Base-by-base conservation (phyloP, 2,113 vertebrate species). In the Coturnix japonica region DNA sequence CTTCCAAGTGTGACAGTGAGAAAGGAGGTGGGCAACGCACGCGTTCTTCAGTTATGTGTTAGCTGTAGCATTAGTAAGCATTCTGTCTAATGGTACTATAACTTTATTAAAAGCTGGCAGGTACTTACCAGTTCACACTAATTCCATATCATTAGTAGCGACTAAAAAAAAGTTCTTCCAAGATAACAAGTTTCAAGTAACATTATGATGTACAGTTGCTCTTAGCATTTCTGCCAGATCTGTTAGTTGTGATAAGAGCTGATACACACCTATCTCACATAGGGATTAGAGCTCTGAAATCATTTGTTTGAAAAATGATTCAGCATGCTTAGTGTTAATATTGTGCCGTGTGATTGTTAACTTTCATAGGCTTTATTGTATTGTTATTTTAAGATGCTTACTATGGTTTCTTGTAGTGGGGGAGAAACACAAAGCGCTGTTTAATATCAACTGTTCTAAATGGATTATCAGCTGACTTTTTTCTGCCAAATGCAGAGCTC, bases 1-100 rank as follows among this genome's bases (percentile, higher is more conserved):
- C 98, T 39, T 98, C 98, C 2, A 98, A 99, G 54, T 98, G 98
- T 87, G 98, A 99, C 96, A 98, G 97, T 33, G 99, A 99, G 35
- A 99, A 99, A 97, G 99, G 98, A 98, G 98, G 99, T 99, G 95
- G 91, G 97, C 87, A 66, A 60, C 41, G 47, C 44, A 9, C 43
- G 26, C 12, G 5, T 77, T 90, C 54, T 81, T 78, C 15, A 19
- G 13, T 53, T 61, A 21, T 35, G 4, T 21, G 63, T 35, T 75
- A 70, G 71, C 21, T 70, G 28, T 25, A 46, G 15, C 21, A 17
- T 46, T 53, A 23, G 13, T 46, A 39, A 41, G 10, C 57, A 19
- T 73, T 37, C n/a, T 91, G 31, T 39, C 33, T 46, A 54, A 46
- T 21, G 19, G 6, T 64, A 6, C n/a, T 93, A 15, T 57, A 6